Evolutionary conservation across 2,113 vertebrate species (phyloP).

Genomic region (Connochaetes taurinus): DNA sequence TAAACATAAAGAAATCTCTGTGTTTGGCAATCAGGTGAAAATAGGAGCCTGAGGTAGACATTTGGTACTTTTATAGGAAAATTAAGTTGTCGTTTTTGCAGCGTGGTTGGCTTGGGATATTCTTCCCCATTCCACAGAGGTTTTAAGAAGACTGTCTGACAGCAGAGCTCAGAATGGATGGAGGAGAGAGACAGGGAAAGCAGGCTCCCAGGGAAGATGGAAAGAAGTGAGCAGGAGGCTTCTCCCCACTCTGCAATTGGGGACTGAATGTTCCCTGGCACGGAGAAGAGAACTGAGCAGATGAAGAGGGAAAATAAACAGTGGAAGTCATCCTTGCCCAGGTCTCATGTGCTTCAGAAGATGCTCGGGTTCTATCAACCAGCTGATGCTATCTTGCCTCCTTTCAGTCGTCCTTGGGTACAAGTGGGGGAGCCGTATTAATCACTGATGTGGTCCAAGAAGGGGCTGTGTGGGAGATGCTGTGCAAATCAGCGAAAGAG

Average conservation of each 20-base stretch:
- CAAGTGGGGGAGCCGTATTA: slow-evolving; percentile 33
- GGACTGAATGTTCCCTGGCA: background rate
- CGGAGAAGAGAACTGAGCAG: background rate
- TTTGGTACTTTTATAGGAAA: background rate
- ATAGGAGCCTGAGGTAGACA: background rate
- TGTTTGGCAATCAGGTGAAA: background rate
- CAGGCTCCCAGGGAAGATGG: background rate
- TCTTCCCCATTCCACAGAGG: background rate
- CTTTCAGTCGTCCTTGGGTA: background rate
- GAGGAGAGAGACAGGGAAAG: background rate
- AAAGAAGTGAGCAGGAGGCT: background rate
- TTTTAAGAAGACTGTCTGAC: background rate
- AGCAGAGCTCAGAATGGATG: background rate
- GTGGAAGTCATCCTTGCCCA: slow-evolving; percentile 43
- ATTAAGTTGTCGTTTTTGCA: background rate
- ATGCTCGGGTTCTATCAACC: slow-evolving; percentile 47
- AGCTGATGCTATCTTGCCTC: slow-evolving; percentile 46
- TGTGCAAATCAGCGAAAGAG: slow-evolving; percentile 60
- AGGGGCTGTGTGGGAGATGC: slow-evolving; percentile 61
- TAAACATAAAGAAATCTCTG: background rate
- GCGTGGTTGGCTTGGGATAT: background rate
- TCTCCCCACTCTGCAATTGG: background rate
- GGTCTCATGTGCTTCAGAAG: slow-evolving; percentile 58
- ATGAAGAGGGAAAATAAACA: slow-evolving; percentile 56
- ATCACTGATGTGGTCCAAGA: slow-evolving; percentile 43